Percentiles rank a stretch among this genome's conserved stretches.
Conservation (phyloP, 2,888 invertebrate species). For the Nycteola revayana region DNA sequence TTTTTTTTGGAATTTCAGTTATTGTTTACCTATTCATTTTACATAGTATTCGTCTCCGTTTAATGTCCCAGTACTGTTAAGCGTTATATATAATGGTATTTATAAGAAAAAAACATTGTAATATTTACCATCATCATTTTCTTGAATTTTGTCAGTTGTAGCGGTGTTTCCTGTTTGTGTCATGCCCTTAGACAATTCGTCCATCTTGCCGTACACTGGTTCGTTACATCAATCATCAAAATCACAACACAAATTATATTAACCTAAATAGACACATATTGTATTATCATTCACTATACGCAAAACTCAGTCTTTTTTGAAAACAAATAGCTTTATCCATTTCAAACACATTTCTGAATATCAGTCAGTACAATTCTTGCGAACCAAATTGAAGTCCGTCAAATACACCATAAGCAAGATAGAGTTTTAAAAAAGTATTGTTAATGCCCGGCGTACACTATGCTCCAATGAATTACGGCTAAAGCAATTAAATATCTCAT, state of each 20-base stretch:
- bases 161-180: constrained; percentile 80
- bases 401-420: constrained; percentile 38
- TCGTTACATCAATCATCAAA: constrained; percentile 79
- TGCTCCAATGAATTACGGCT: too few species aligned
- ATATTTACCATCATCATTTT: constrained; percentile 71
- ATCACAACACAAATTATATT: constrained; percentile 63
- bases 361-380: constrained; percentile 44
- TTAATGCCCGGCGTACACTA: too few species aligned
- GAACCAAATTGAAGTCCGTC: constrained; percentile 52
- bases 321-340: constrained; percentile 60
- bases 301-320: constrained; percentile 60
- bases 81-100: not conserved
- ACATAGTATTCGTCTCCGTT: constrained; percentile 2
- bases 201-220: constrained; percentile 80
- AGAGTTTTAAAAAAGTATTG: constrained; percentile 6
- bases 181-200: constrained; percentile 82
- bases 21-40: constrained; percentile 24
- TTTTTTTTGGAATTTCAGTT: constrained; percentile 9
- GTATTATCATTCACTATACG: constrained; percentile 50
- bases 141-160: constrained; percentile 76
- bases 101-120: constrained; percentile 5
- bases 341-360: constrained; percentile 64
- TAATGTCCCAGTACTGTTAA: not conserved
- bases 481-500: too few species aligned
- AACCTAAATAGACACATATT: constrained; percentile 50